These are phyloP conservation scores for Mesitornis unicolor DNA, from an alignment of 2,113 vertebrate species.

Conservation along the genomic window DNA sequence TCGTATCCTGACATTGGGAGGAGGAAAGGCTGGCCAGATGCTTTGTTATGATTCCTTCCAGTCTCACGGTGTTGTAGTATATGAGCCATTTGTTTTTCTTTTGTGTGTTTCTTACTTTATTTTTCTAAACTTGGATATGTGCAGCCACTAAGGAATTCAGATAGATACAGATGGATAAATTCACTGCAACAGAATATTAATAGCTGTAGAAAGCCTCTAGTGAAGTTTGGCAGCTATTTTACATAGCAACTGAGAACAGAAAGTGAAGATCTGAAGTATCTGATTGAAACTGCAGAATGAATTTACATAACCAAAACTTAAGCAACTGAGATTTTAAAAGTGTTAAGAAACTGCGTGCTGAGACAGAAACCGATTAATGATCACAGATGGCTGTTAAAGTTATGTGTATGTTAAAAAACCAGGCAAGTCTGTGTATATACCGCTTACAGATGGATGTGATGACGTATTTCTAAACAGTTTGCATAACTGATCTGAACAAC, in stretches of 20 bases:
- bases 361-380: not conserved
- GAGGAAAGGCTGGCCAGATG: not conserved
- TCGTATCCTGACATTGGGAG: not conserved
- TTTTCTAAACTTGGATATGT: not conserved
- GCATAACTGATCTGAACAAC: not conserved
- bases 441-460: not conserved
- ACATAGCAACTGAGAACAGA: not conserved
- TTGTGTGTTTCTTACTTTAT: not conserved
- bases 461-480: not conserved
- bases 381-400: not conserved
- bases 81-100: not conserved
- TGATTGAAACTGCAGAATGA: not conserved
- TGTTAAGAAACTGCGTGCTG: not conserved
- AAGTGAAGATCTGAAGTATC: not conserved
- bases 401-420: not conserved
- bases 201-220: not conserved
- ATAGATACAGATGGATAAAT: not conserved
- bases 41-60: not conserved
- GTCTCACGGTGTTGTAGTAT: not conserved
- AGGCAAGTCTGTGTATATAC: not conserved
- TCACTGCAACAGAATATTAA: slow-evolving; percentile 4
- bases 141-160: not conserved
- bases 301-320: slow-evolving; percentile 3
- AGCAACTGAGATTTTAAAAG: slow-evolving; percentile 5
- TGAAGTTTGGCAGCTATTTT: not conserved